Evolutionary conservation across 2,797 vertebrate genomes (phyloP).

Genomic region (Parauchenoglanis punctatus): DNA sequence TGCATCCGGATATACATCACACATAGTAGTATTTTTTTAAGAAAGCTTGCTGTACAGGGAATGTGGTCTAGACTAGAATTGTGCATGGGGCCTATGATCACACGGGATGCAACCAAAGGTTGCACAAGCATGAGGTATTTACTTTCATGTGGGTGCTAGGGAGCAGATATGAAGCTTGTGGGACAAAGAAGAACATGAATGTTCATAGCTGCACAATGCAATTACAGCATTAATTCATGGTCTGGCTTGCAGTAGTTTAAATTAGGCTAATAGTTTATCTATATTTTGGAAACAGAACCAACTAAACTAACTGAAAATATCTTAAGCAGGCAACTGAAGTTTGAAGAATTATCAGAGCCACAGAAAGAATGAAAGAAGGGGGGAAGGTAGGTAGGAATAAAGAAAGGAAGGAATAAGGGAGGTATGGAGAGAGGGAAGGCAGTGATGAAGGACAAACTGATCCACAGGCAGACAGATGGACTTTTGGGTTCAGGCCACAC

Average conservation of each 20-base stretch:
- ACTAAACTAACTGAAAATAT: not conserved
- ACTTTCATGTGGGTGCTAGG: not conserved
- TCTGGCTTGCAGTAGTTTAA: not conserved
- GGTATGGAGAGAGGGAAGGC: not conserved
- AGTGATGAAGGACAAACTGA: not conserved
- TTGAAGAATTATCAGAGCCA: too few relatives aligned
- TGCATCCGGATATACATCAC: not conserved
- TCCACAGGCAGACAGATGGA: not conserved
- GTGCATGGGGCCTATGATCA: not conserved
- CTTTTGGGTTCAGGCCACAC: not conserved
- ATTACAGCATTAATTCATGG: not conserved
- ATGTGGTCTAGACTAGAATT: not conserved
- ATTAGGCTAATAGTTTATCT: not conserved
- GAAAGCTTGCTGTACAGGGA: not conserved
- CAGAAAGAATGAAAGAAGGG: not conserved
- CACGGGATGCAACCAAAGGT: not conserved
- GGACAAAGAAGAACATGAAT: not conserved
- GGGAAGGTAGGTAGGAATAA: not conserved
- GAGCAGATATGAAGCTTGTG: not conserved
- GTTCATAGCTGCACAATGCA: not conserved
- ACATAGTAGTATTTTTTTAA: not conserved
- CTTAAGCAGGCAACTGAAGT: not conserved
- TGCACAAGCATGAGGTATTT: not conserved
- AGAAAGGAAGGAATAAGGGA: not conserved
- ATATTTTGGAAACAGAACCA: not conserved